These are phyloP conservation scores for Drosophila subquinaria DNA, from an alignment of 2,888 invertebrate genomes.

Conservation along the genomic window DNA sequence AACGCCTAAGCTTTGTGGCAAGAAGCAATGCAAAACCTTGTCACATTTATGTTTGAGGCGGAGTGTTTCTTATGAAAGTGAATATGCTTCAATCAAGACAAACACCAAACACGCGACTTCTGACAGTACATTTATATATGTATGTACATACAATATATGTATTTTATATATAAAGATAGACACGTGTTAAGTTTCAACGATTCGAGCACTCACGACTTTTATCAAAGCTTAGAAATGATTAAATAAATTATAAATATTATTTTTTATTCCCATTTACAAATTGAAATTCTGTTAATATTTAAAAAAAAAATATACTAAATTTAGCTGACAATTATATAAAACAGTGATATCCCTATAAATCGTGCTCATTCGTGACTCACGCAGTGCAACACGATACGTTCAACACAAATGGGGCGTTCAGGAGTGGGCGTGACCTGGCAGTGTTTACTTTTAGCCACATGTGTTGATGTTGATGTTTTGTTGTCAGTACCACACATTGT, in stretches of 20 bases:
- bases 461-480: slow-evolving; percentile 39
- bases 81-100: slow-evolving; percentile 21
- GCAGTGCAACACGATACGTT: slow-evolving; percentile 7
- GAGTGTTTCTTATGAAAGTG: not conserved
- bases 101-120: slow-evolving; percentile 43
- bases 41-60: not conserved
- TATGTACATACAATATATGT: too few relatives aligned
- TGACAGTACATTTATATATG: slow-evolving; percentile 43
- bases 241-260: not conserved
- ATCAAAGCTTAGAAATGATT: not conserved
- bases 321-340: not conserved
- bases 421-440: slow-evolving; percentile 7
- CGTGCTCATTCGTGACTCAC: slow-evolving; percentile 4
- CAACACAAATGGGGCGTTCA: slow-evolving; percentile 6
- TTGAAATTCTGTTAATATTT: not conserved
- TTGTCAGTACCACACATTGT: slow-evolving; percentile 31
- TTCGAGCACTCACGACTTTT: not conserved
- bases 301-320: not conserved
- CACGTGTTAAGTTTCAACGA: slow-evolving; percentile 4
- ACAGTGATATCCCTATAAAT: not conserved
- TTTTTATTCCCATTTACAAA: not conserved
- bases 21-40: not conserved
- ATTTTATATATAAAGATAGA: not conserved
- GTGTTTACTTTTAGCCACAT: slow-evolving; percentile 58
- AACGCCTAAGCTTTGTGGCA: slow-evolving; percentile 19